These are phyloP conservation scores for Kradibia gibbosae DNA, from an alignment of 1,140 invertebrate genomes.

Conservation along the genomic window DNA sequence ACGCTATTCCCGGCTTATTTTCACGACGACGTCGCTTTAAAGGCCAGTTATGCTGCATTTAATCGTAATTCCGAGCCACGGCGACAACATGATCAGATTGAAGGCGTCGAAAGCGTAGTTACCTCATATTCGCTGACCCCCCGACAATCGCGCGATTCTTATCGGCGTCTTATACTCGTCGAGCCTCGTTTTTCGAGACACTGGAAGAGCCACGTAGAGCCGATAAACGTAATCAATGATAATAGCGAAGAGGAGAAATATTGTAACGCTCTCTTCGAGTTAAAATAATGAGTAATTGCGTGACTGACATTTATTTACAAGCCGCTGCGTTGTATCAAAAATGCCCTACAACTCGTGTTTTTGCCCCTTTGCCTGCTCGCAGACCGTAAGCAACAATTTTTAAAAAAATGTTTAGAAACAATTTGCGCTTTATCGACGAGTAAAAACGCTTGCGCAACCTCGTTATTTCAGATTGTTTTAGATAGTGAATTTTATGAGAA, in stretches of 20 bases:
- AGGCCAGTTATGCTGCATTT: too few relatives aligned
- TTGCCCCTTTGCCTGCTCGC: neutral
- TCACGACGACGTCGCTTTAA: neutral
- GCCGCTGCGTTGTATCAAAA: neutral
- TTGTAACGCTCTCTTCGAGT: neutral
- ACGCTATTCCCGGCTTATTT: constrained; percentile 13
- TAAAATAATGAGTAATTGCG: neutral
- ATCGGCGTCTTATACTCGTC: neutral
- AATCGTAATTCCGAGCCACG: too few relatives aligned
- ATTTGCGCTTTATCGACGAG: neutral
- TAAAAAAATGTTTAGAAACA: neutral
- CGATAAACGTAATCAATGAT: neutral
- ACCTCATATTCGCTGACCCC: neutral
- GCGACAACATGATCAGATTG: neutral
- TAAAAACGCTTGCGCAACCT: neutral
- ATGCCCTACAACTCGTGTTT: neutral
- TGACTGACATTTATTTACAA: neutral
- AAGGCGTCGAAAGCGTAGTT: neutral
- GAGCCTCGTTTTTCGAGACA: neutral
- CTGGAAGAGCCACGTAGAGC: neutral
- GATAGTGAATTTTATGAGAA: too few relatives aligned
- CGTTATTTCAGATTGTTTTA: too few relatives aligned
- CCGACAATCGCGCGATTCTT: neutral
- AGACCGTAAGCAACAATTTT: too few relatives aligned
- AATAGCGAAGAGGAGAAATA: neutral